Conservation (phyloP, 2,797 vertebrate species). For the Hydrocynus forskahlii region DNA sequence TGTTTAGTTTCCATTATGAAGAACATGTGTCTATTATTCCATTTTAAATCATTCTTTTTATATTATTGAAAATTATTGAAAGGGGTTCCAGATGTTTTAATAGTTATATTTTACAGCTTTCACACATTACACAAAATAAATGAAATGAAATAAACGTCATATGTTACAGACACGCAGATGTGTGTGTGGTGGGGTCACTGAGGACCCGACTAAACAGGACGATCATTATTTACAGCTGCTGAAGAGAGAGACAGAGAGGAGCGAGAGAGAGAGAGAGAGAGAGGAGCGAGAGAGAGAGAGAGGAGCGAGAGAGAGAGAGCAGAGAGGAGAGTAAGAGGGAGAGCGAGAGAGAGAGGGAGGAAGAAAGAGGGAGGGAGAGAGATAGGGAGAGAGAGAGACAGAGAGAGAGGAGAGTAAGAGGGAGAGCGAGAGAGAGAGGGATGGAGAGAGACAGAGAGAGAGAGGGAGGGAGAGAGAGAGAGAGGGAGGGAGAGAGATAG, state of each 20-base stretch:
- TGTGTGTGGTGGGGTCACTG: not conserved
- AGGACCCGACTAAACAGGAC: conserved; percentile 43
- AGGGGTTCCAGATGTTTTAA: too few species aligned
- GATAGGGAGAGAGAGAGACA: not conserved
- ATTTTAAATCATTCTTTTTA: too few species aligned
- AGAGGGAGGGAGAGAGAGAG: not conserved
- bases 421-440: not conserved
- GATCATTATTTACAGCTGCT: conserved; percentile 54
- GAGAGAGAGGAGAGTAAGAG: too few species aligned
- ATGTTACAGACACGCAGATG: too few species aligned
- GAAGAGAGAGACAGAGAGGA: conserved; percentile 4
- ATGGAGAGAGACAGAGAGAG: too few species aligned
- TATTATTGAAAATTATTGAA: too few species aligned
- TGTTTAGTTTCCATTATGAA: too few species aligned
- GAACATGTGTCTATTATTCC: too few species aligned
- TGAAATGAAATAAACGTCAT: too few species aligned
- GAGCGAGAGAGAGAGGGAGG: not conserved
- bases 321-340: not conserved
- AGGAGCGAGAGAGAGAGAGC: not conserved
- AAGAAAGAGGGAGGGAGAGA: not conserved
- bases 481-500: not conserved
- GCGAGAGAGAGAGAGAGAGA: not conserved
- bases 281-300: not conserved
- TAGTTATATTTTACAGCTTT: too few species aligned
- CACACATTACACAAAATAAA: too few species aligned